Base-by-base conservation (phyloP, 1,140 invertebrate species). In the Drosophila biarmipes region DNA sequence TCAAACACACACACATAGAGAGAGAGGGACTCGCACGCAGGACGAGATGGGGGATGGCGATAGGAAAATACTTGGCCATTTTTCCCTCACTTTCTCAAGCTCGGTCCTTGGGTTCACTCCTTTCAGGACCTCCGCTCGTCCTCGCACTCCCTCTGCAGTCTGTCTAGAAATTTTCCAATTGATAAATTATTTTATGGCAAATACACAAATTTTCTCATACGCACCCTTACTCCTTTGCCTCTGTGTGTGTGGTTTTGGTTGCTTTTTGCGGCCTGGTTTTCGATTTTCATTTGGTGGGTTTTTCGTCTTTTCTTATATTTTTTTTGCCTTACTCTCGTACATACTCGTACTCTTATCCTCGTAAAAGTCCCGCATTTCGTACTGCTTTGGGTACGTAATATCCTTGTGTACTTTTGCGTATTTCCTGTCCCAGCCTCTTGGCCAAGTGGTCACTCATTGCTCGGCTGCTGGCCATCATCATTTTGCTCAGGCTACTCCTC, bases 131-230 rank as follows among this genome's bases (percentile, higher is more conserved):
- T n/a, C 21, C n/a, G 14, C 27, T n/a, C 4, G 24, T 12, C 14
- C 27, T 17, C 7, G 15, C 45, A 31, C 35, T 29, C 48, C 42
- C 10, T 31, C 10, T 2, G 38, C 42, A 27, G 35, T 19, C 61
- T 82, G 81, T 76, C 67, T 90, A 73, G 74, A 90, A 90, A 87
- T 87, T 79, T 82, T 82, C 87, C 86, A 90, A 90, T 90, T 90
- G 86, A 90, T 90, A 90, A 90, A 90, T 90, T 90, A 90, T 90
- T 90, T 90, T 75, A 90, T 90, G 81, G 81, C 74, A 90, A 90
- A 90, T 90, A 89, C 80, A 89, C 84, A 89, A 90, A 89, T 89
- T 90, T 89, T 82, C 79, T 72, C 72, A 80, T 89, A 89, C 84
- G 79, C 84, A 89, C 68, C n/a, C 42, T n/a, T 10, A 21, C 72